phyloP scores from a whole-genome alignment of 2,888 invertebrate genomes.

The Apotomis capreana region DNA sequence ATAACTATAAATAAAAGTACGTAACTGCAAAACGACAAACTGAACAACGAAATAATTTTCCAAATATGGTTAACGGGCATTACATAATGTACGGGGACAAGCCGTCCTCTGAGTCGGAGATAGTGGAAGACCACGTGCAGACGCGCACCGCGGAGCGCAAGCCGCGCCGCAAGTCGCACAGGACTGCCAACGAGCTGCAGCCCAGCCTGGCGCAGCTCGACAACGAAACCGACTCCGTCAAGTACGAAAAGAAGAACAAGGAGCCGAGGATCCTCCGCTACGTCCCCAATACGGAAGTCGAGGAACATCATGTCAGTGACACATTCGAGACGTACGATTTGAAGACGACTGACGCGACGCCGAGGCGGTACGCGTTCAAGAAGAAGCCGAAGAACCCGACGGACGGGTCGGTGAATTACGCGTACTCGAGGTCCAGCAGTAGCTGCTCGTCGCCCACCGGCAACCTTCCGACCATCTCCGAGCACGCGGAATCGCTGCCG shows the following conservation, averaged over 20 bases:
- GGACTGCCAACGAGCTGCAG: conserved; percentile 71
- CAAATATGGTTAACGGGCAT: conserved; percentile 79
- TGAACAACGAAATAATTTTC: conserved; percentile 45
- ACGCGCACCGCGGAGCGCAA: conserved; percentile 69
- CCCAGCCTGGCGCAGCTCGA: conserved; percentile 71
- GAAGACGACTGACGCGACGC: conserved; percentile 68
- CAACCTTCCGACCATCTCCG: conserved; percentile 76
- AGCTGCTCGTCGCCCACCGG: conserved; percentile 76
- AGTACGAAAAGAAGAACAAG: conserved; percentile 75
- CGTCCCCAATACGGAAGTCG: conserved; percentile 72
- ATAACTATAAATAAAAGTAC: conserved; percentile 49
- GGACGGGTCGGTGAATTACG: conserved; percentile 76
- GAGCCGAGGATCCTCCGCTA: conserved; percentile 74
- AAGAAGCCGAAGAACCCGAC: conserved; percentile 76
- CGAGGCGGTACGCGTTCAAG: conserved; percentile 68
- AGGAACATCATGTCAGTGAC: conserved; percentile 71
- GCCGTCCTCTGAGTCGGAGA: conserved; percentile 75
- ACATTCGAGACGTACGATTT: conserved; percentile 76
- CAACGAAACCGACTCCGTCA: conserved; percentile 76
- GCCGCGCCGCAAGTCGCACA: conserved; percentile 63
- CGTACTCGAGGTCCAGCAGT: conserved; percentile 75
- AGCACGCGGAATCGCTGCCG: conserved; percentile 70
- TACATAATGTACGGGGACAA: conserved; percentile 76
- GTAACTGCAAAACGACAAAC: conserved; percentile 42
- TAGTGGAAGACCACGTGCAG: conserved; percentile 74